Conservation (phyloP, 2,113 vertebrate species). For the Mus spicilegus region DNA sequence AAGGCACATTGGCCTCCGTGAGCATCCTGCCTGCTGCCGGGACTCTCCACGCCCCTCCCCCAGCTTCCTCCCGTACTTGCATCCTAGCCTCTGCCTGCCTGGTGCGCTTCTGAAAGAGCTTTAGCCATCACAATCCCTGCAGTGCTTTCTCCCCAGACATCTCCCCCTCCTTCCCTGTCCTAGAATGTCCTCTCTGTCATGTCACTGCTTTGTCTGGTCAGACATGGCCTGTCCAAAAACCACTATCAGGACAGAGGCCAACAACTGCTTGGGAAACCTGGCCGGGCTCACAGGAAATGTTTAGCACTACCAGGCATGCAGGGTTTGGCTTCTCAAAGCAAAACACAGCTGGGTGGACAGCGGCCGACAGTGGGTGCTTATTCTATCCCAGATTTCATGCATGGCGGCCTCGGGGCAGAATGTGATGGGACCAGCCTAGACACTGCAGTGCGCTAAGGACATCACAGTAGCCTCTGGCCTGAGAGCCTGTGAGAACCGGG, state of each 20-base stretch:
- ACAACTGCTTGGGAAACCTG: slow-evolving; percentile 66
- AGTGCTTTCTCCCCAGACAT: not conserved
- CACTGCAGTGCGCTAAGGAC: slow-evolving; percentile 47
- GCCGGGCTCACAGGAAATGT: slow-evolving; percentile 81
- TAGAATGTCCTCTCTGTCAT: slow-evolving; percentile 19
- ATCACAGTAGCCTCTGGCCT: slow-evolving; percentile 65
- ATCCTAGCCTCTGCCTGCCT: not conserved
- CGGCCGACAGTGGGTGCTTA: not conserved
- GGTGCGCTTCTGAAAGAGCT: not conserved
- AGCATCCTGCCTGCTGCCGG: not conserved
- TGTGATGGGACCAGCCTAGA: not conserved
- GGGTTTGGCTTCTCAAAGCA: slow-evolving; percentile 79
- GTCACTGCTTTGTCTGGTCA: slow-evolving; percentile 66
- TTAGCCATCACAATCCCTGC: not conserved
- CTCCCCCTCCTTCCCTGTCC: not conserved
- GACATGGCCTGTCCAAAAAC: slow-evolving; percentile 56
- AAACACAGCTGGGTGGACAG: slow-evolving; percentile 81
- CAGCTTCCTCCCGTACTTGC: not conserved
- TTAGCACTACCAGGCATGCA: slow-evolving; percentile 77
- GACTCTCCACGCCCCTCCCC: not conserved
- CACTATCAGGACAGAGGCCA: slow-evolving; percentile 72
- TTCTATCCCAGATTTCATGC: slow-evolving; percentile 75
- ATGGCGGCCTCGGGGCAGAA: slow-evolving; percentile 51
- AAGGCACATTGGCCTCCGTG: not conserved
- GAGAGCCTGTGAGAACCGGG: slow-evolving; percentile 7